Evolutionary conservation across 2,113 vertebrate genomes (phyloP).

Genomic region (Orientallactaga bullata): DNA sequence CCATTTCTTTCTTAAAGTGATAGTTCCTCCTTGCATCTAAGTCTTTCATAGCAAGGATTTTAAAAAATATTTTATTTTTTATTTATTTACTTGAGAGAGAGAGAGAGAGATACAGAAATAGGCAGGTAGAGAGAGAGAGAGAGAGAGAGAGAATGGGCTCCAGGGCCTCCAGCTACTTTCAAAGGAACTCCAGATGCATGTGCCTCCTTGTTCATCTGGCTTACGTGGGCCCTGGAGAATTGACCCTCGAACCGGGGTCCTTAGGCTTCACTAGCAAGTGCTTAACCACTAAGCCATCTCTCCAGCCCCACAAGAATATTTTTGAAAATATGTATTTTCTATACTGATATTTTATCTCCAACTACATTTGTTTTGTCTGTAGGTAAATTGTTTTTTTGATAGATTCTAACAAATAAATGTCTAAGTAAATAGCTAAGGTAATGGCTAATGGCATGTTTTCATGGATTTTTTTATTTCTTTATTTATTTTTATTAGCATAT

Average conservation of each 20-base stretch:
- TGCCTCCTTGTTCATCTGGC: no score
- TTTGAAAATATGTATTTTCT: slow-evolving; percentile 18
- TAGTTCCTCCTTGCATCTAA: neutral
- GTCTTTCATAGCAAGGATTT: neutral
- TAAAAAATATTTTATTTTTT: no score
- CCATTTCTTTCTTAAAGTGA: neutral
- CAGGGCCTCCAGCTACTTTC: no score
- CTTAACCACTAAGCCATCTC: no score
- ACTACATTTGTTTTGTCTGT: neutral
- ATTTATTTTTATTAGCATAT: neutral
- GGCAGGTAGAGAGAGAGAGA: no score
- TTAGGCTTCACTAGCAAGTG: no score
- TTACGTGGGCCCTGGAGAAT: no score
- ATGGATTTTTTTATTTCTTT: neutral
- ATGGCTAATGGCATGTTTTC: neutral
- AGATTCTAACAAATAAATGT: neutral
- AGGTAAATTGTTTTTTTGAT: neutral
- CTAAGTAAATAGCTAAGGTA: neutral
- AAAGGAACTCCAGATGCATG: no score
- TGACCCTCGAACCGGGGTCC: no score
- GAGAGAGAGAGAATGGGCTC: no score
- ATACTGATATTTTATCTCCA: neutral
- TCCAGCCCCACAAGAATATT: neutral
- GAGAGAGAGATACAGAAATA: no score
- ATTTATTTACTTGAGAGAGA: no score